Base-by-base conservation (phyloP, 2,797 vertebrate genomes). In the Labeo calbasu region DNA sequence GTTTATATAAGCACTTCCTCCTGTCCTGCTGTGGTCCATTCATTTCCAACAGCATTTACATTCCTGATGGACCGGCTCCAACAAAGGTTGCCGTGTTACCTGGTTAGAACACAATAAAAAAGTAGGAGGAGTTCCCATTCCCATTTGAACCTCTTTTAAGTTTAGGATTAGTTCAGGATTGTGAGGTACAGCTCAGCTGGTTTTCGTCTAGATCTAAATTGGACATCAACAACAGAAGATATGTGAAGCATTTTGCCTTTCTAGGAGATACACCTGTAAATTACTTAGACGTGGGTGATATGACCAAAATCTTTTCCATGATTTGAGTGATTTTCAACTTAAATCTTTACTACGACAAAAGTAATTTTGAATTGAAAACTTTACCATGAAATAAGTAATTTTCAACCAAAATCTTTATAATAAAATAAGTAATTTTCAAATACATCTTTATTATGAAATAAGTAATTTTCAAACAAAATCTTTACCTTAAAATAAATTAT, bases 41-140 rank as follows among this genome's bases (percentile, higher is more conserved):
- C 59, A 70, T 63, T 63, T 28, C 17, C 53, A 76, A 65, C 23
- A 85, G 53, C 72, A n/a, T 79, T 86, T 70, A 57, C 46, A 23
- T 82, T 69, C 66, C 65, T 36, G 21, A 80, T 50, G 32, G 23
- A 50, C 6, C 7, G 10, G 70, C 17, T 50, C 65, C 50, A 43
- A 51, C 63, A 61, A 14, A 53, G 36, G 28, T 40, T 61, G 53
- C 55, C 40, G 2, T 48, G 55, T 61, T 15, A 32, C 23, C 40
- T 48, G 53, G 0, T 21, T 68, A 5, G 4, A 59, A n/a, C 68
- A 59, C 79, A 69, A 43, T 43, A 6, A 36, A 17, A 23, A 32
- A 10, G 13, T 32, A 50, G 23, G 61, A 59, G 61, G 59, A 81
- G 8, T 5, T 48, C 59, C 28, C 0, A 65, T 72, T 72, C n/a